phyloP scores from a whole-genome alignment of 2,888 invertebrate species.

The Aphrophora alni region DNA sequence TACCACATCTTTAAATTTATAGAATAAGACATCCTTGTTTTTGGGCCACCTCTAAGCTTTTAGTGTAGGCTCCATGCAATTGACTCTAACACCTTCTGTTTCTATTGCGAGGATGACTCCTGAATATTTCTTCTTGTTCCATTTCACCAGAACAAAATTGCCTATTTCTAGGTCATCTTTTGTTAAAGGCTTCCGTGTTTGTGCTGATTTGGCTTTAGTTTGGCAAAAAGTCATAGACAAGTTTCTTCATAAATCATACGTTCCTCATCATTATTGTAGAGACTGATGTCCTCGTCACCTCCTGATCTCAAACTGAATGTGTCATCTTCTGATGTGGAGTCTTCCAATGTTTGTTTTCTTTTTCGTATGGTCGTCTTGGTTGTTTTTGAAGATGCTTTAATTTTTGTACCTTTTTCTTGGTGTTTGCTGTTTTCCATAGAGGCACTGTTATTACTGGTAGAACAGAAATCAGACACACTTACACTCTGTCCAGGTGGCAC shows the following conservation, averaged over 20 bases:
- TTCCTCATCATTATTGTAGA: neutral
- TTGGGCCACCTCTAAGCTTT: too few relatives aligned
- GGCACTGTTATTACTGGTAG: neutral
- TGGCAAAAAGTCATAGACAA: too few relatives aligned
- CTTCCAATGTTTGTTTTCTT: constrained; percentile 14
- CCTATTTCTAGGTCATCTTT: constrained; percentile 15
- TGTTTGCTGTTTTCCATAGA: neutral
- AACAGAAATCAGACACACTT: constrained; percentile 2
- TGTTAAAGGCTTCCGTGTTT: neutral
- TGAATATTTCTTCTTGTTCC: constrained; percentile 13
- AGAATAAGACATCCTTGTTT: too few relatives aligned
- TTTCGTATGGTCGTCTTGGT: neutral
- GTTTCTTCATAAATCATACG: too few relatives aligned
- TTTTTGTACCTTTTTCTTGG: constrained; percentile 16
- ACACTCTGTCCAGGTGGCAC: constrained; percentile 25
- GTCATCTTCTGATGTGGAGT: constrained; percentile 27
- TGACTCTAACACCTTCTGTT: too few relatives aligned
- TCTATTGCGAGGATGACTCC: neutral
- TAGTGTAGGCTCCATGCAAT: too few relatives aligned
- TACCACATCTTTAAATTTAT: too few relatives aligned
- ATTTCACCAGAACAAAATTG: constrained; percentile 20
- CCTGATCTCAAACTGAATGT: neutral
- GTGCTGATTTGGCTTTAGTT: too few relatives aligned
- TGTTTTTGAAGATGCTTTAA: constrained; percentile 13
- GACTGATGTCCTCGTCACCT: neutral